phyloP scores from a whole-genome alignment of 1,140 invertebrate species.

The Gryon sp. region DNA sequence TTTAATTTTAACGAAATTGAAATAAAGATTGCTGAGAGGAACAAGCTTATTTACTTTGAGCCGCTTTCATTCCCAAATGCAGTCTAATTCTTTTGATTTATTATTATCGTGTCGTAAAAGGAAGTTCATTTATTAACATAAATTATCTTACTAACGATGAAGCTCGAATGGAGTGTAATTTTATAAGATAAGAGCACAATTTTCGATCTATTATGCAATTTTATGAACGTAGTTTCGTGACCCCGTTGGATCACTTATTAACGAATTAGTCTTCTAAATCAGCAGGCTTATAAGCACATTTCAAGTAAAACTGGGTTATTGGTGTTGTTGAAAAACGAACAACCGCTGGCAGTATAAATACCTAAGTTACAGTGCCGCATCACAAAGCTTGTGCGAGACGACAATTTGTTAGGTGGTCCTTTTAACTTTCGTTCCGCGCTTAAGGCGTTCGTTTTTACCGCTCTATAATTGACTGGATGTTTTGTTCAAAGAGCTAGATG shows the following conservation, averaged over 20 bases:
- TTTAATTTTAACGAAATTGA: conserved; percentile 46
- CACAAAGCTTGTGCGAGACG: conserved; percentile 26
- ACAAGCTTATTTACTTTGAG: conserved; percentile 20
- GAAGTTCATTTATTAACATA: conserved; percentile 21
- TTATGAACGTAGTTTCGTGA: not conserved
- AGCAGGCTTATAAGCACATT: conserved; percentile 66
- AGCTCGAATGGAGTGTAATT: conserved; percentile 33
- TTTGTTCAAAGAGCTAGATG: conserved; percentile 56
- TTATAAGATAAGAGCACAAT: conserved; percentile 27
- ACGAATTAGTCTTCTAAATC: conserved; percentile 68
- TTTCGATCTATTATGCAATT: conserved; percentile 9
- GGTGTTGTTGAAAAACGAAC: conserved; percentile 16
- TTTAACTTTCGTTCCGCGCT: conserved; percentile 24
- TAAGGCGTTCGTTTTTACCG: conserved; percentile 55
- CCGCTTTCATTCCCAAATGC: conserved; percentile 6
- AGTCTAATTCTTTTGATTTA: conserved; percentile 28
- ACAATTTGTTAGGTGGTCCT: conserved; percentile 35
- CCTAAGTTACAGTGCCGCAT: conserved; percentile 1
- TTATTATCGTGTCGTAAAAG: conserved; percentile 20
- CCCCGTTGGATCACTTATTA: conserved; percentile 14
- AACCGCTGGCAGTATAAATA: conserved; percentile 2
- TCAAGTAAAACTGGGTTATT: not conserved
- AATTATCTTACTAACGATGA: conserved; percentile 17
- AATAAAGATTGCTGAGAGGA: conserved; percentile 14
- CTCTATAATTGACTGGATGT: conserved; percentile 67